A percentile compares a stretch with the other conserved stretches of the same genome.
phyloP scores from a whole-genome alignment of 2,888 invertebrate species.

The Temnothorax rugatulus region DNA sequence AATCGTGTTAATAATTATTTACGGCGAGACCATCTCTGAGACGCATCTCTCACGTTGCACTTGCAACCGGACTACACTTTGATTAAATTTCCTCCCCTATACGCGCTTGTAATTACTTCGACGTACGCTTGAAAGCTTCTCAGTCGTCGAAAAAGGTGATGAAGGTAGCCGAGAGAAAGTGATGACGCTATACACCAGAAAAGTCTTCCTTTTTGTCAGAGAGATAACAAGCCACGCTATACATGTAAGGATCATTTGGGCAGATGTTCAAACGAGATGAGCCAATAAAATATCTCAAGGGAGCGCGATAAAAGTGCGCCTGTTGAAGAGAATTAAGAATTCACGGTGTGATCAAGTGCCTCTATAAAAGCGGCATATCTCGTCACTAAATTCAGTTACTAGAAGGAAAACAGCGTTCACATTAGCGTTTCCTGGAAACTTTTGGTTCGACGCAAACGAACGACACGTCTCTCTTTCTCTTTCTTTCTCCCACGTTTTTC shows the following conservation, averaged over 20 bases:
- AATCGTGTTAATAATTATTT: slow-evolving; percentile 46
- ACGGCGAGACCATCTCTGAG: neutral
- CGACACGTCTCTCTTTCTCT: neutral
- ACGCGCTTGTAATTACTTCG: slow-evolving; percentile 20
- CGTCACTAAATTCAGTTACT: slow-evolving; percentile 14
- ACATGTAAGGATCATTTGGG: neutral
- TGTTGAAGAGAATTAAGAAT: slow-evolving; percentile 14
- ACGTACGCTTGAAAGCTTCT: neutral
- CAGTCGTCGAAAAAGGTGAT: neutral
- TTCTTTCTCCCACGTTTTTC: neutral
- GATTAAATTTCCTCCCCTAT: slow-evolving; percentile 19
- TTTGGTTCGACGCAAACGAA: neutral
- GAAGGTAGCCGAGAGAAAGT: slow-evolving; percentile 14
- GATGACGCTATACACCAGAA: neutral
- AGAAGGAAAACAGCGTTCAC: neutral
- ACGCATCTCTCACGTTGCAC: slow-evolving; percentile 14
- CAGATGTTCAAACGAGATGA: neutral
- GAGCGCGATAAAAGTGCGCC: neutral
- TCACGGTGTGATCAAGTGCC: slow-evolving; percentile 12
- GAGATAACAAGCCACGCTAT: neutral
- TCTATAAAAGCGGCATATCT: slow-evolving; percentile 7
- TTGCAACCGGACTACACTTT: neutral
- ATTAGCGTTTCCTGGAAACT: neutral
- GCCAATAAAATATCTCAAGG: neutral
- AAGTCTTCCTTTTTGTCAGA: neutral